Evolutionary conservation across 1,140 invertebrate species (phyloP).

Genomic region (Antheraea pernyi): DNA sequence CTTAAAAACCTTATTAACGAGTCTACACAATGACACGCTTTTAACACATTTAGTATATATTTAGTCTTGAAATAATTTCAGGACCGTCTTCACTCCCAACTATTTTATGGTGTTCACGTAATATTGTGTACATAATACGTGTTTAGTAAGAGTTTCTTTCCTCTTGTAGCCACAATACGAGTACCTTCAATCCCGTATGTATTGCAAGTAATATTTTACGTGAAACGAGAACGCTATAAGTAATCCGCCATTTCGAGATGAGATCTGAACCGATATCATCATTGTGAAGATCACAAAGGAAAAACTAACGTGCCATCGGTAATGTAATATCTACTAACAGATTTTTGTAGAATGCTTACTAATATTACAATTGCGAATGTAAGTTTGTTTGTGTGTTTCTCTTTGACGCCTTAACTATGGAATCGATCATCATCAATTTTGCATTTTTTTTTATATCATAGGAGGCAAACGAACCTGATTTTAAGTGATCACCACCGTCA

Average conservation of each 20-base stretch:
- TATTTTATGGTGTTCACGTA: neutral
- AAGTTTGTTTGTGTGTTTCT: too few species aligned
- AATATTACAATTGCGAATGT: too few species aligned
- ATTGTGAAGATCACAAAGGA: slow-evolving; percentile 49
- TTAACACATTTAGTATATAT: neutral
- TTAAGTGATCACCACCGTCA: too few species aligned
- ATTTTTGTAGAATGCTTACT: neutral
- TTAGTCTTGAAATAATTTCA: neutral
- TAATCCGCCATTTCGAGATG: slow-evolving; percentile 60
- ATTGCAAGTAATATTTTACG: slow-evolving; percentile 46
- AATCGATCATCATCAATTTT: too few species aligned
- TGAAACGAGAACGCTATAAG: slow-evolving; percentile 42
- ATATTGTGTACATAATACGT: neutral
- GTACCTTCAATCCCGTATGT: slow-evolving; percentile 19
- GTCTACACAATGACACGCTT: too few species aligned
- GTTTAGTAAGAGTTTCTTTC: slow-evolving; percentile 3
- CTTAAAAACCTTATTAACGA: too few species aligned
- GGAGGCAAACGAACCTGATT: too few species aligned
- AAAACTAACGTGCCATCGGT: neutral
- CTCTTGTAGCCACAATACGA: slow-evolving; percentile 6
- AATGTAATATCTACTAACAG: slow-evolving; percentile 3
- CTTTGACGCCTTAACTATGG: too few species aligned
- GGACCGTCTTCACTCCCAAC: neutral
- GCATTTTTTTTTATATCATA: too few species aligned
- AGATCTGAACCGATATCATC: slow-evolving; percentile 46